These are phyloP conservation scores for Lasius fuliginosus DNA, from an alignment of 2,888 invertebrate genomes.

Conservation along the genomic window DNA sequence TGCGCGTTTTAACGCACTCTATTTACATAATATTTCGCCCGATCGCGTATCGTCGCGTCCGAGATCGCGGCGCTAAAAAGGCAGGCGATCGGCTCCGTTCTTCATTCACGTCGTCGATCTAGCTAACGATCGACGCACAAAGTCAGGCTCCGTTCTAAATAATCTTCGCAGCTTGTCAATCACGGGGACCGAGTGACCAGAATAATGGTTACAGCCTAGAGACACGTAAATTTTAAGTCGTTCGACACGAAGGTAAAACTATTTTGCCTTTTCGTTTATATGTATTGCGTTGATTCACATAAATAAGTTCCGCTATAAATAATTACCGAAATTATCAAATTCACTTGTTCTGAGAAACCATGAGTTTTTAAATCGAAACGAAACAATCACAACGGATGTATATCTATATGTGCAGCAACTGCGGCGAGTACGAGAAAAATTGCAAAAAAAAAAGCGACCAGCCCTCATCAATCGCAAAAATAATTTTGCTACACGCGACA, in stretches of 20 bases:
- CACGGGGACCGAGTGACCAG: not conserved
- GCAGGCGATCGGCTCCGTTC: constrained; percentile 53
- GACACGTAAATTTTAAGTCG: not conserved
- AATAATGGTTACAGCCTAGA: not conserved
- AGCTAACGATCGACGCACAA: constrained; percentile 11
- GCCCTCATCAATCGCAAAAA: too few species aligned
- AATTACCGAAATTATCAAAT: too few species aligned
- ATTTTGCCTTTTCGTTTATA: not conserved
- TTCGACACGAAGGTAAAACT: not conserved
- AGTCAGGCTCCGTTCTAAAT: not conserved
- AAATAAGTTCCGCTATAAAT: too few species aligned
- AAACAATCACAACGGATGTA: too few species aligned
- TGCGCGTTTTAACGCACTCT: constrained; percentile 75
- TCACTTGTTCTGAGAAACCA: too few species aligned
- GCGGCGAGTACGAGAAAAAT: too few species aligned
- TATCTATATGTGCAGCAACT: too few species aligned
- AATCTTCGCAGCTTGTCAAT: constrained; percentile 9
- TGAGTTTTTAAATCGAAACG: too few species aligned
- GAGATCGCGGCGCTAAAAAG: constrained; percentile 62
- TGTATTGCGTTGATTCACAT: not conserved
- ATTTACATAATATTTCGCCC: constrained; percentile 84
- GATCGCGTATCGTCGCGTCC: constrained; percentile 67
- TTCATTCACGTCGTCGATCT: constrained; percentile 17
- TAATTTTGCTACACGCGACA: too few species aligned
- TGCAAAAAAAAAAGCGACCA: too few species aligned